Percentiles rank a stretch among this genome's conserved stretches.
Conservation (phyloP, 2,888 invertebrate genomes). For the Bursaphelenchus okinawaensis region DNA sequence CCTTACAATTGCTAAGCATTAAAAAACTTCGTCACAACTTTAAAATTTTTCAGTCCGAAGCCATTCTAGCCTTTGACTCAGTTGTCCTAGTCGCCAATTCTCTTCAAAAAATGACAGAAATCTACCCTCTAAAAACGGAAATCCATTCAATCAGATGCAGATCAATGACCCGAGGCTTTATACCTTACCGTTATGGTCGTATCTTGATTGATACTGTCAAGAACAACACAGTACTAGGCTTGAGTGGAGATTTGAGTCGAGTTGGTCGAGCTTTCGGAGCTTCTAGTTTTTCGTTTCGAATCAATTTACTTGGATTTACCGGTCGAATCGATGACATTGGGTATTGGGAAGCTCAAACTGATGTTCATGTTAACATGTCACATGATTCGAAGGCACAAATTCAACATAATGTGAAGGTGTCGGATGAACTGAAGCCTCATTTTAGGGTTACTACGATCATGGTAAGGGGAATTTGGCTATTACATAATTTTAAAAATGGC, state of each 20-base stretch:
- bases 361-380: constrained; percentile 53
- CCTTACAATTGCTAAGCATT: too few species aligned
- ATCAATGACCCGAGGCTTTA: constrained; percentile 33
- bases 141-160: constrained; percentile 38
- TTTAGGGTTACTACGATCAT: constrained; percentile 59
- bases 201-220: constrained; percentile 30
- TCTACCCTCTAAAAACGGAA: constrained; percentile 26
- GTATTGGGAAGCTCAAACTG: constrained; percentile 51
- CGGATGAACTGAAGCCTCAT: constrained; percentile 57
- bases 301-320: constrained; percentile 52
- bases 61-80: constrained; percentile 36
- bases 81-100: constrained; percentile 33
- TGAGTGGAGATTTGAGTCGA: constrained; percentile 29
- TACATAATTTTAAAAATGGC: too few species aligned
- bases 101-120: constrained; percentile 15
- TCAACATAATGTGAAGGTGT: constrained; percentile 54
- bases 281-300: constrained; percentile 52
- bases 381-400: constrained; percentile 51
- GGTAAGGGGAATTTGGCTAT: too few species aligned
- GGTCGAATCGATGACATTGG: constrained; percentile 54
- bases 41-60: constrained; percentile 37
- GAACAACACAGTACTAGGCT: constrained; percentile 28
- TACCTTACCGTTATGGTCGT: constrained; percentile 46
- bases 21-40: too few species aligned
- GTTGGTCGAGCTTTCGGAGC: constrained; percentile 26